phyloP scores from a whole-genome alignment of 1,140 invertebrate species.

The Ceratosolen solmsi region DNA sequence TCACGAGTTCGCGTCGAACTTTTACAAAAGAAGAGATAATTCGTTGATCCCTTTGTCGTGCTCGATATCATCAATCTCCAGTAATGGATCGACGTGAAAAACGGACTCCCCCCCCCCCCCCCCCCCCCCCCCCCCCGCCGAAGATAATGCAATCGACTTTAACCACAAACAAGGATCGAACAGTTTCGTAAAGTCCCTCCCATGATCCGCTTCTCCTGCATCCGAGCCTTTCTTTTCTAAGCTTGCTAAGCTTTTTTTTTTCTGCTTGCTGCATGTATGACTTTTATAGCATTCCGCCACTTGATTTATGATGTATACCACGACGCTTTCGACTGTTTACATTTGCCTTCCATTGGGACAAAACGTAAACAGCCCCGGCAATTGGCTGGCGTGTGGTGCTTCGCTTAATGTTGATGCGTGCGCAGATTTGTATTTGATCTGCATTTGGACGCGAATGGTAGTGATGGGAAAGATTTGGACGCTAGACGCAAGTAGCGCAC shows the following conservation, averaged over 20 bases:
- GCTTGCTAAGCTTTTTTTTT: neutral
- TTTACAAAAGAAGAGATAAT: neutral
- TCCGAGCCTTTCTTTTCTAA: neutral
- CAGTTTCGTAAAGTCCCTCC: neutral
- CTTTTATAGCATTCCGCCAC: slow-evolving; percentile 49
- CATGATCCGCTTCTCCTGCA: neutral
- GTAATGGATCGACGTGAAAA: neutral
- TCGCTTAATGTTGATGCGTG: slow-evolving; percentile 27
- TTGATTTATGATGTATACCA: slow-evolving; percentile 49
- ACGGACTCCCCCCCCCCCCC: neutral
- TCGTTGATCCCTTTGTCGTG: neutral
- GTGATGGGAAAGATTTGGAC: slow-evolving; percentile 23
- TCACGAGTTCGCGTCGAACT: neutral
- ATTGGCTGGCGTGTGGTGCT: neutral
- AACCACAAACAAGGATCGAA: neutral
- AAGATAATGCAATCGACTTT: neutral
- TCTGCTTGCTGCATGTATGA: neutral
- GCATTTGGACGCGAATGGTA: slow-evolving; percentile 16
- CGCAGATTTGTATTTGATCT: neutral
- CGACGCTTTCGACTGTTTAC: slow-evolving; percentile 18
- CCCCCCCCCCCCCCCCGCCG: too few species aligned
- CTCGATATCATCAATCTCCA: too few species aligned
- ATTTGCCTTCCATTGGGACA: neutral
- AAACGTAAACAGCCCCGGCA: neutral
- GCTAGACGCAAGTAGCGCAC: neutral